Conservation (phyloP, 2,113 vertebrate genomes). For the Ptyas mucosa region DNA sequence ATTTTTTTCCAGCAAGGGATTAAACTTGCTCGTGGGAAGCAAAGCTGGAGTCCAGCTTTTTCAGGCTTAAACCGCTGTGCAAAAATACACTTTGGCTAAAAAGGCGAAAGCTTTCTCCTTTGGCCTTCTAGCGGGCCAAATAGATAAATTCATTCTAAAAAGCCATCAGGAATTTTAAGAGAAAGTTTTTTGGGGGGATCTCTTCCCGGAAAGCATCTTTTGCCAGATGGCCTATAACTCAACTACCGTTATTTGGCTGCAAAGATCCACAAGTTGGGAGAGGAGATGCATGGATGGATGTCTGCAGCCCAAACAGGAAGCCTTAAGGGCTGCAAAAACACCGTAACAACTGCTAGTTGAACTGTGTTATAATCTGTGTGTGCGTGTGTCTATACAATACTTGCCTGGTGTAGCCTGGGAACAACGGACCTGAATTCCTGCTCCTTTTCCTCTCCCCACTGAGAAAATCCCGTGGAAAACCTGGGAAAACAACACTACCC, state of each 20-base stretch:
- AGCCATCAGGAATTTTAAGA: not conserved
- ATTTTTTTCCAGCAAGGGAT: too few species aligned
- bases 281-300: too few species aligned
- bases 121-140: too few species aligned
- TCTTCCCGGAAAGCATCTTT: too few species aligned
- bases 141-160: not conserved
- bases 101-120: not conserved
- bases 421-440: not conserved
- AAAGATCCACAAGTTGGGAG: not conserved
- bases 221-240: not conserved
- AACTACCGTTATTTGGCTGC: not conserved
- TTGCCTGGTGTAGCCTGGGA: not conserved
- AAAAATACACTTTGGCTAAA: not conserved
- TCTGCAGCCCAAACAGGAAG: not conserved
- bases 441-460: not conserved
- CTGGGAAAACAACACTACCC: not conserved
- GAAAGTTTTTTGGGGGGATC: too few species aligned
- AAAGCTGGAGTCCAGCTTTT: not conserved
- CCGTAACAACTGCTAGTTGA: rapidly evolving
- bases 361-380: not conserved
- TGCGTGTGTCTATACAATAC: not conserved
- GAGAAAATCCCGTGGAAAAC: not conserved
- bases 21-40: too few species aligned
- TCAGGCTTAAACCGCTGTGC: not conserved
- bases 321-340: not conserved